A percentile compares a stretch with the other conserved stretches of the same genome.
Conservation (phyloP, 2,113 vertebrate species). For the Percina caprodes region DNA sequence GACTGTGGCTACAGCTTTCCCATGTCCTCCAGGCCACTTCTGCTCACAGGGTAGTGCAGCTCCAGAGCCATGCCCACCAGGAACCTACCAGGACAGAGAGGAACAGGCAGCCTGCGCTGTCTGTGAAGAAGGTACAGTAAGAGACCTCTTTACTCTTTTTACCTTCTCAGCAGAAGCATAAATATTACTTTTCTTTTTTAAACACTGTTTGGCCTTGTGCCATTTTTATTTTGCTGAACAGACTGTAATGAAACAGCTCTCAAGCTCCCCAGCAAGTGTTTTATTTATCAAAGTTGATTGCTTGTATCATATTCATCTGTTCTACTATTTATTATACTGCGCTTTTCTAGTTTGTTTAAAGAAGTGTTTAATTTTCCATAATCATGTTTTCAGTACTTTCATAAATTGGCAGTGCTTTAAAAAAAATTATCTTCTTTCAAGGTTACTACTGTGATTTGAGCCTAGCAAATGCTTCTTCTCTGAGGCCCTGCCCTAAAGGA, state of each 20-base stretch:
- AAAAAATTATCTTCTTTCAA: conserved; percentile 61
- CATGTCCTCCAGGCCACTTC: conserved; percentile 84
- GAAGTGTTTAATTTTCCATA: neutral
- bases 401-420: neutral
- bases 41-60: conserved; percentile 80
- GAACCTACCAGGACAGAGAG: conserved; percentile 83
- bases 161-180: neutral
- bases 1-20: conserved; percentile 69
- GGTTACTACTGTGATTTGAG: conserved; percentile 90
- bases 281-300: conserved; percentile 11
- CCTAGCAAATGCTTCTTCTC: conserved; percentile 78
- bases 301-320: neutral
- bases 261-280: neutral
- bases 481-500: conserved; percentile 87
- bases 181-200: neutral
- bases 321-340: conserved; percentile 8
- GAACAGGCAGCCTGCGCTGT: conserved; percentile 75
- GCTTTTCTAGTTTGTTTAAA: conserved; percentile 3
- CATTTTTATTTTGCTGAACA: conserved; percentile 11
- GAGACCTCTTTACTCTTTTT: neutral
- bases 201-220: neutral
- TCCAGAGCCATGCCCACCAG: conserved; percentile 82
- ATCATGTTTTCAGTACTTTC: neutral
- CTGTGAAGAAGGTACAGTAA: conserved; percentile 80
- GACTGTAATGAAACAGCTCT: neutral